These are phyloP conservation scores for Sphinx pinastri DNA, from an alignment of 2,888 invertebrate species.

Conservation along the genomic window DNA sequence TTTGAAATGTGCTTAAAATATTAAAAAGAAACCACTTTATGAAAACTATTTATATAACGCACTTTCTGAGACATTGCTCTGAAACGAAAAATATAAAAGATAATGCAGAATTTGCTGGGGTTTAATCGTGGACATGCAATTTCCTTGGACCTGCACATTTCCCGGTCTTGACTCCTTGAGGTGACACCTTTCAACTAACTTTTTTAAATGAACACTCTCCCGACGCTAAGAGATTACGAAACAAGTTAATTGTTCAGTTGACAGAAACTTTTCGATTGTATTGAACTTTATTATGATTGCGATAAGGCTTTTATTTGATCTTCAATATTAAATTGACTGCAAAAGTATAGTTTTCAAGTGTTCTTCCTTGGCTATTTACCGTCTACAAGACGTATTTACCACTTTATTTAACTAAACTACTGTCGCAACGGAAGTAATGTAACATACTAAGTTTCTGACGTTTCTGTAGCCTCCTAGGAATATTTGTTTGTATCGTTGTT, in stretches of 20 bases:
- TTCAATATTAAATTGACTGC: neutral
- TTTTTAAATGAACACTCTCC: neutral
- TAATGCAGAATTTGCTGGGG: neutral
- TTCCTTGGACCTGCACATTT: constrained; percentile 17
- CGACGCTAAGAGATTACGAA: neutral
- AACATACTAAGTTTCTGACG: constrained; percentile 5
- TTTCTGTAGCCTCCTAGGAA: neutral
- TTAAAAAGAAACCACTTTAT: neutral
- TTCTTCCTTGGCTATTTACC: constrained; percentile 20
- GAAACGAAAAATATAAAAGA: constrained; percentile 6
- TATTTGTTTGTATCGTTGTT: neutral
- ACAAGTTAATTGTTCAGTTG: neutral
- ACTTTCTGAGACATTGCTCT: too few species aligned
- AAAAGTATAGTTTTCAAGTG: neutral
- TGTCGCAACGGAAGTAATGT: neutral
- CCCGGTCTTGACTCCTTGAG: constrained; percentile 15
- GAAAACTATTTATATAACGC: neutral
- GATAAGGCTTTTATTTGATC: neutral
- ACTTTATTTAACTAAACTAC: constrained; percentile 21
- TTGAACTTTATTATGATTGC: neutral
- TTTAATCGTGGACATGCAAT: constrained; percentile 19
- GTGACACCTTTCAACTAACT: constrained; percentile 14
- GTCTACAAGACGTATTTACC: constrained; percentile 12
- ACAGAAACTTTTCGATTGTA: too few species aligned
- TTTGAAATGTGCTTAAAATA: too few species aligned